Percentiles rank a stretch among this genome's conserved stretches.
Evolutionary conservation across 2,888 invertebrate species (phyloP).

Genomic region (Macropis europaea): DNA sequence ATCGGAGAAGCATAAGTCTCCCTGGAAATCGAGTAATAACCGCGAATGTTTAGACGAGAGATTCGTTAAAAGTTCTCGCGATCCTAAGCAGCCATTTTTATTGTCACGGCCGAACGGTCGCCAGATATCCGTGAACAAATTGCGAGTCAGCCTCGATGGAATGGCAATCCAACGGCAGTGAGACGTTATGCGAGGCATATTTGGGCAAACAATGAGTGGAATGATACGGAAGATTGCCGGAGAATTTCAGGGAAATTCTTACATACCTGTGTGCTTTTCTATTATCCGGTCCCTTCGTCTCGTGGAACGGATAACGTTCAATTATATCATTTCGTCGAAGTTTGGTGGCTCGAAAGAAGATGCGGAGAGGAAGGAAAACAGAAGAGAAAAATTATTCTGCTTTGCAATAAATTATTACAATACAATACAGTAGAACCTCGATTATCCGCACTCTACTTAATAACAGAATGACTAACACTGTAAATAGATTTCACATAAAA

Average conservation of each 20-base stretch:
- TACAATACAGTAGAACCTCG: too few species aligned
- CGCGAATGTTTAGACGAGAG: background rate
- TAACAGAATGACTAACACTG: too few species aligned
- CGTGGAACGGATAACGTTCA: background rate
- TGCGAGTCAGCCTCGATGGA: constrained; percentile 1
- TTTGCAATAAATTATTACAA: too few species aligned
- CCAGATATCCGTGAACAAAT: constrained; percentile 29
- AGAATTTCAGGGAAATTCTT: constrained; percentile 23
- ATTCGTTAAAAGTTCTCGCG: background rate
- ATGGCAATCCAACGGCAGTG: constrained; percentile 17
- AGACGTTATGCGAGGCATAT: constrained; percentile 32
- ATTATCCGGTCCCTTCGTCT: background rate
- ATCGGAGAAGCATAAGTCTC: too few species aligned
- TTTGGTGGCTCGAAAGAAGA: too few species aligned
- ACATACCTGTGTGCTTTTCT: background rate
- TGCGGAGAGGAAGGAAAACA: too few species aligned
- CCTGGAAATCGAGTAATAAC: too few species aligned
- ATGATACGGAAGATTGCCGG: constrained; percentile 25
- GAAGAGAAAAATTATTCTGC: too few species aligned
- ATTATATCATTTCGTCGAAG: too few species aligned
- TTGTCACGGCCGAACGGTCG: constrained; percentile 7
- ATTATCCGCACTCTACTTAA: too few species aligned
- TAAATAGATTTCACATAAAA: too few species aligned
- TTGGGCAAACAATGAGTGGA: constrained; percentile 36
- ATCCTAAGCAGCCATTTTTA: constrained; percentile 9